These are phyloP conservation scores for Verasper variegatus DNA, from an alignment of 2,113 vertebrate species.

Conservation along the genomic window DNA sequence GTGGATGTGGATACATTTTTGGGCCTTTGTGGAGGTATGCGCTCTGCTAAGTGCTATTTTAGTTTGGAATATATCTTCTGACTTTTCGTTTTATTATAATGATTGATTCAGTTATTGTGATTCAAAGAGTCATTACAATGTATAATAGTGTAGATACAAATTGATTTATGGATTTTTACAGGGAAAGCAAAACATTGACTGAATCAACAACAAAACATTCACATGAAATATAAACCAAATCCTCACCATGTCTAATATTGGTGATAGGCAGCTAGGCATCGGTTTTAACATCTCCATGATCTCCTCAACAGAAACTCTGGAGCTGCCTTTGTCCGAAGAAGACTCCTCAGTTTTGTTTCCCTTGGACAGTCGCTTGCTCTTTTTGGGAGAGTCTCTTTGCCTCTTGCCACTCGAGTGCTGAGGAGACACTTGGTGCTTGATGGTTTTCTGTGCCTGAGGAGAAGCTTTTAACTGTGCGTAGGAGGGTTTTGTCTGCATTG, in stretches of 20 bases:
- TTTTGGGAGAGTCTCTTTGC: neutral
- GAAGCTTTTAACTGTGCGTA: conserved; percentile 8
- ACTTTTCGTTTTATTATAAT: neutral
- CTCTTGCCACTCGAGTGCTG: conserved; percentile 17
- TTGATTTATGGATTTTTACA: neutral
- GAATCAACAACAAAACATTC: neutral
- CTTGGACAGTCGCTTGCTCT: conserved; percentile 2
- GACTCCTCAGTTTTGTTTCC: conserved; percentile 27
- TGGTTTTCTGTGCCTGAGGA: neutral
- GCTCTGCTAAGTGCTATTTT: neutral
- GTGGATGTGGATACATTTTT: too few species aligned
- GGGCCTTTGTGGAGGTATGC: neutral
- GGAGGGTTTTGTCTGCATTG: neutral
- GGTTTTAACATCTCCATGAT: conserved; percentile 82
- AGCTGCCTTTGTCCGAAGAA: neutral
- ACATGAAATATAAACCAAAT: neutral
- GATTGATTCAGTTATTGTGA: neutral
- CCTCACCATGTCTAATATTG: conserved; percentile 78
- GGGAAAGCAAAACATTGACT: neutral
- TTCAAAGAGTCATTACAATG: neutral
- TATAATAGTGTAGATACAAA: neutral
- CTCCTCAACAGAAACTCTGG: conserved; percentile 13
- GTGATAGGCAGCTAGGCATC: conserved; percentile 88
- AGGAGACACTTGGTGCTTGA: conserved; percentile 13
- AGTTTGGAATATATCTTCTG: neutral